Base-by-base conservation (phyloP, 2,888 invertebrate species). In the Helleia helle region DNA sequence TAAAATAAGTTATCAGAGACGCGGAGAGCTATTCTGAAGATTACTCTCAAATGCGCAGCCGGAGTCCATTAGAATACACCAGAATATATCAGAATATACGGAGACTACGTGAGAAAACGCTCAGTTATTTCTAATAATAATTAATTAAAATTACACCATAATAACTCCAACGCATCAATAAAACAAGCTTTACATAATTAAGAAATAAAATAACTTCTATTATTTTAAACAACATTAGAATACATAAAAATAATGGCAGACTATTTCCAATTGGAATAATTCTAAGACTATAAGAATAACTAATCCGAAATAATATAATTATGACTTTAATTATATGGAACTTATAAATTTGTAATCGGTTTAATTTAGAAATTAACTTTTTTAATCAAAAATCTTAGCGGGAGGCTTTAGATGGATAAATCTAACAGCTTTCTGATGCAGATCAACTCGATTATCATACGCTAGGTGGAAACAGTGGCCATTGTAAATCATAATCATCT, bases 301-400 rank as follows among this genome's bases (percentile, higher is more conserved):
- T 14, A 8, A 29, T 12, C 7, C 3, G 8, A 22, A 22, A 8
- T 22, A 22, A 22, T 22, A 22, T 22, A 22, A 22, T 22, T 22
- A 34, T 18, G 4, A 34, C 22, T 34, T 22, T 34, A 34, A 34
- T 34, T 34, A 34, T 34, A 34, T 34, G 22, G 34, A 34, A 18
- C 22, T 34, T 34, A 22, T 34, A 34, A 34, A 34, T 34, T 34
- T 22, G 34, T 22, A 11, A 34, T 34, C 12, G 34, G 34, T 18
- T 22, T 34, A 31, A 31, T 26, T 12, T 28, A 22, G 43, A 37
- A 36, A 31, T 43, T 38, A 27, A 38, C 11, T 26, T 43, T 26
- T 41, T 28, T 27, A 37, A 13, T 31, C 24, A 38, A 40, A 31
- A 18, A 25, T 14, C 39, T 30, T 40, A 40, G 39, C 39, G 39